Evolutionary conservation across 2,888 invertebrate species (phyloP).

Genomic region (Eudemis profundana): DNA sequence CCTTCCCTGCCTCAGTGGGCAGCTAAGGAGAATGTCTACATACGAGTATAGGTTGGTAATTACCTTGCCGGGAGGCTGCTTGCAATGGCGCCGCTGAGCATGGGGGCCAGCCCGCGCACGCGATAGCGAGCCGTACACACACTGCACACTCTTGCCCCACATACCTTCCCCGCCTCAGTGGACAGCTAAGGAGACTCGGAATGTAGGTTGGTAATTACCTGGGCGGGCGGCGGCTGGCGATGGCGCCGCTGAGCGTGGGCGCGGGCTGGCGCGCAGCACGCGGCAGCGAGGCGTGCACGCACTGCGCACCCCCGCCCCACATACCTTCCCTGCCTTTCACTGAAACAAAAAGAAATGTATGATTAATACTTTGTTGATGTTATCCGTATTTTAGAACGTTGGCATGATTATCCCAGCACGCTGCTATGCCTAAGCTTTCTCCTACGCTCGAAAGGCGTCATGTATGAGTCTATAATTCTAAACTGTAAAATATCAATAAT

Average conservation of each 20-base stretch:
- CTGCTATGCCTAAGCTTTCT: too few relatives aligned
- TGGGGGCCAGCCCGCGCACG: constrained; percentile 77
- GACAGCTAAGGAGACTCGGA: too few relatives aligned
- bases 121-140: constrained; percentile 82
- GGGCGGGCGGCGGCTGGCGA: constrained; percentile 81
- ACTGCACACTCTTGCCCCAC: constrained; percentile 84
- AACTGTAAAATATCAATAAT: too few relatives aligned
- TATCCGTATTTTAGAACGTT: too few relatives aligned
- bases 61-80: constrained; percentile 82
- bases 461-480: too few relatives aligned
- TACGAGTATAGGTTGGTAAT: not conserved
- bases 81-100: constrained; percentile 81
- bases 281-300: constrained; percentile 82
- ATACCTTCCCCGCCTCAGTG: constrained; percentile 73
- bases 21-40: too few relatives aligned
- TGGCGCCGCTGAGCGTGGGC: constrained; percentile 81
- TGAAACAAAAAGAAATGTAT: constrained; percentile 58
- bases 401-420: too few relatives aligned
- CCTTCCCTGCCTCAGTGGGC: constrained; percentile 71
- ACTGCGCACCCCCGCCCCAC: constrained; percentile 84
- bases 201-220: constrained; percentile 58
- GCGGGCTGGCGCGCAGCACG: constrained; percentile 78
- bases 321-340: constrained; percentile 76
- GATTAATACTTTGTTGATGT: not conserved
- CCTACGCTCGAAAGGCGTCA: too few relatives aligned